These are phyloP conservation scores for Leptosomus discolor DNA, from an alignment of 2,113 vertebrate species.

Conservation along the genomic window DNA sequence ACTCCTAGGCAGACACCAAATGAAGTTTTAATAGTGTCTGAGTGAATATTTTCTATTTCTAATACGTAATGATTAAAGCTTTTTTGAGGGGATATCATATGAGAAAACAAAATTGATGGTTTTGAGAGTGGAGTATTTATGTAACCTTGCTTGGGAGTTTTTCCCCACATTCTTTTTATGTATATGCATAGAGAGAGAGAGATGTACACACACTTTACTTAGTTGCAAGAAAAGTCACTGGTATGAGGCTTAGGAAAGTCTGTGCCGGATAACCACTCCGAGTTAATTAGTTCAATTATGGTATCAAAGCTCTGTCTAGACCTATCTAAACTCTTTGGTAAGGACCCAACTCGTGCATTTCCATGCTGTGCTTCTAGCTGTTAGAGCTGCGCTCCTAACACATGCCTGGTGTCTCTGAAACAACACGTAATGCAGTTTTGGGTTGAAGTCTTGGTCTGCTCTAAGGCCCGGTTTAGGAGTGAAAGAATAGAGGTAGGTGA, in stretches of 20 bases:
- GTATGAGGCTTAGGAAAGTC: not conserved
- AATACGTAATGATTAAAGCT: not conserved
- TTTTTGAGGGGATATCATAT: fast-evolving
- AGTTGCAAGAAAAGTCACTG: not conserved
- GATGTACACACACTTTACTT: not conserved
- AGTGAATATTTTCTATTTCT: not conserved
- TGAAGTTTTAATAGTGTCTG: not conserved
- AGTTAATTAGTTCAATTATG: not conserved
- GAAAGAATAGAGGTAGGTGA: not conserved
- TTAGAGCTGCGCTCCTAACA: not conserved
- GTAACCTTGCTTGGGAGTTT: not conserved
- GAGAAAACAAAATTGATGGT: not conserved
- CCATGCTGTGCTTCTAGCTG: not conserved
- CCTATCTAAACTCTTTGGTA: not conserved
- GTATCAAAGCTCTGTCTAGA: not conserved
- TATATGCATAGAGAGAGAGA: not conserved
- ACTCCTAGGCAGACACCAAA: not conserved
- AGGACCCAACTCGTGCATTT: not conserved
- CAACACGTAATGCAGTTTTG: not conserved
- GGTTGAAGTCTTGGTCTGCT: not conserved
- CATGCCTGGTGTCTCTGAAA: not conserved
- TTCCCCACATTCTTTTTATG: not conserved
- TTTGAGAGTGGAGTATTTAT: not conserved
- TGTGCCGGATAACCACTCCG: not conserved
- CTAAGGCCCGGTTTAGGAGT: not conserved